Conservation (phyloP, 1,140 invertebrate genomes). For the Leptinotarsa undecemlineata region DNA sequence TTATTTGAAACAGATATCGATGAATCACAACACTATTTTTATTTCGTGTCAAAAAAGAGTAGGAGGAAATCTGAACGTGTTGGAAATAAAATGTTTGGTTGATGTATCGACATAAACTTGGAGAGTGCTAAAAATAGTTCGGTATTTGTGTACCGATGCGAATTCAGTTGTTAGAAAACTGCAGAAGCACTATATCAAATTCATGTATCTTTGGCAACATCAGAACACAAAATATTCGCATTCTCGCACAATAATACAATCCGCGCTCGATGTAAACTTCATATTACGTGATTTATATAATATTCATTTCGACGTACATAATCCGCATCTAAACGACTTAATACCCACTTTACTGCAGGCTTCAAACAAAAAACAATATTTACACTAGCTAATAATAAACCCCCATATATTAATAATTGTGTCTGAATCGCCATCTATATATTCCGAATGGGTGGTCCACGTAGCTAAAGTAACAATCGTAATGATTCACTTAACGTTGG, state of each 20-base stretch:
- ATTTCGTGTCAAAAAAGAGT: too few relatives aligned
- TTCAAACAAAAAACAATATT: conserved; percentile 9
- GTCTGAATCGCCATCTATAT: neutral
- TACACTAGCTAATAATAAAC: conserved; percentile 11
- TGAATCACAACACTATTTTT: too few relatives aligned
- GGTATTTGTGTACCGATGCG: too few relatives aligned
- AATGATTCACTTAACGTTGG: conserved; percentile 12
- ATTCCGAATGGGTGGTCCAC: conserved; percentile 15
- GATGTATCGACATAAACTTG: too few relatives aligned
- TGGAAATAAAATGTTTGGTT: too few relatives aligned
- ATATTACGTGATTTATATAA: conserved; percentile 12
- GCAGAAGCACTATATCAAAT: neutral
- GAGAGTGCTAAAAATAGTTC: too few relatives aligned
- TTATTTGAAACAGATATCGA: too few relatives aligned
- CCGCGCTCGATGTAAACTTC: conserved; percentile 12
- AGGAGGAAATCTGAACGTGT: too few relatives aligned
- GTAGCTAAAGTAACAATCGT: conserved; percentile 14
- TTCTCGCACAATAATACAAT: conserved; percentile 9
- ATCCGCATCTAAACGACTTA: conserved; percentile 7
- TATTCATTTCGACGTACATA: neutral
- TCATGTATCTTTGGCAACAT: neutral
- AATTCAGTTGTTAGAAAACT: too few relatives aligned
- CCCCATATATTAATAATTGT: neutral
- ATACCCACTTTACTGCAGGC: conserved; percentile 5
- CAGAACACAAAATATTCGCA: neutral